These are phyloP conservation scores for Sclerodermus sp. DNA, from an alignment of 2,888 invertebrate genomes.

Conservation along the genomic window DNA sequence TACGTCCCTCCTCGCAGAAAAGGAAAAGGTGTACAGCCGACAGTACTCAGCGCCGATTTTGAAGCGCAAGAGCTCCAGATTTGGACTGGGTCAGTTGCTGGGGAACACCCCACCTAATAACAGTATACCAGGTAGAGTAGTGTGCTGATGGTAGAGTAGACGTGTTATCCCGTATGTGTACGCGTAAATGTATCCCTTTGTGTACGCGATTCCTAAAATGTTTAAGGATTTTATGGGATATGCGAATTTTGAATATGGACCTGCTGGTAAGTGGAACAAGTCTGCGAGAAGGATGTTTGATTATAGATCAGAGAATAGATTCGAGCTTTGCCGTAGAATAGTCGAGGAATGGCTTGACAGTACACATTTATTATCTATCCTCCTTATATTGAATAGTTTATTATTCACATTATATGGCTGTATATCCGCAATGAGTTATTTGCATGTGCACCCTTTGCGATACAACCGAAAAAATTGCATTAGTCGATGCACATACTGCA, in stretches of 20 bases:
- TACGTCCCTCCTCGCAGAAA: constrained; percentile 61
- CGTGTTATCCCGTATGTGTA: constrained; percentile 13
- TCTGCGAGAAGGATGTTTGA: too few species aligned
- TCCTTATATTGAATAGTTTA: too few species aligned
- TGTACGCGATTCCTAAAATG: constrained; percentile 20
- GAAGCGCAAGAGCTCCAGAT: constrained; percentile 88
- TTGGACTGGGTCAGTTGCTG: constrained; percentile 85
- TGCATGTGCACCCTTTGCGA: too few species aligned
- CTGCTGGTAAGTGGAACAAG: constrained; percentile 26
- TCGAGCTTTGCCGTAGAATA: too few species aligned
- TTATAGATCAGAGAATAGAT: too few species aligned
- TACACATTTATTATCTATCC: too few species aligned
- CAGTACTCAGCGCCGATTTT: constrained; percentile 95
- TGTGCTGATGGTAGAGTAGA: constrained; percentile 34
- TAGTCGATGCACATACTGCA: too few species aligned
- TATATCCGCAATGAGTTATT: too few species aligned
- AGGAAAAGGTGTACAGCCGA: constrained; percentile 84
- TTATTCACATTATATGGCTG: too few species aligned
- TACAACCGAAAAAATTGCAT: too few species aligned
- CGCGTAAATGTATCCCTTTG: constrained; percentile 21
- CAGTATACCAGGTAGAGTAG: constrained; percentile 66
- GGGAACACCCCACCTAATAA: constrained; percentile 63
- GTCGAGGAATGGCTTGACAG: too few species aligned
- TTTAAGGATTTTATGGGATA: constrained; percentile 24
- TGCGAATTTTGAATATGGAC: constrained; percentile 27